A percentile compares a stretch with the other conserved stretches of the same genome.
phyloP scores from a whole-genome alignment of 1,140 invertebrate species.

The Aporrectodea caliginosa region DNA sequence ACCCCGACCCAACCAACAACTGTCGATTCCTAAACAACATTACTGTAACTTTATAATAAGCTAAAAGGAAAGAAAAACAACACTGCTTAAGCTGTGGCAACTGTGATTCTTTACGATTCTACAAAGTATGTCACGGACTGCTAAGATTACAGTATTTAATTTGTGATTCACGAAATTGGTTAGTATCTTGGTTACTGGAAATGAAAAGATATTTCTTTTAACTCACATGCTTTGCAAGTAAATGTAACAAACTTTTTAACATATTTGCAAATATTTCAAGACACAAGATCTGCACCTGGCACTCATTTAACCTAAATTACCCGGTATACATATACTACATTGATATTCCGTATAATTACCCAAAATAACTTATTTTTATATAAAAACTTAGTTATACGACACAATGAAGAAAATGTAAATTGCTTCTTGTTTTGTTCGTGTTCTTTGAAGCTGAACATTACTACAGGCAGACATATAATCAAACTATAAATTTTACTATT shows the following conservation, averaged over 20 bases:
- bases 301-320: background rate
- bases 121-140: background rate
- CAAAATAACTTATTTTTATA: background rate
- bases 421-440: too few species aligned
- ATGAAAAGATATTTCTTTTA: background rate
- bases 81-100: background rate
- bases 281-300: too few species aligned
- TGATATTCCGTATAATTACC: background rate
- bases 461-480: too few species aligned
- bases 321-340: background rate
- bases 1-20: background rate
- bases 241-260: background rate
- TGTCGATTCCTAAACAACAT: background rate
- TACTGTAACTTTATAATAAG: background rate
- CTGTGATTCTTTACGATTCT: background rate
- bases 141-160: background rate
- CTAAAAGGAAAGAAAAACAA: too few species aligned
- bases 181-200: background rate
- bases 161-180: background rate
- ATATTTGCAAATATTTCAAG: background rate
- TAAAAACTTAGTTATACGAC: background rate
- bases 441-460: too few species aligned
- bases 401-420: too few species aligned
- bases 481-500: too few species aligned
- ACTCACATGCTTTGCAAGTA: background rate